These are phyloP conservation scores for Mastigias papua DNA, from an alignment of 30 jellyfish, hydroid and myxozoan genomes.

Conservation along the genomic window DNA sequence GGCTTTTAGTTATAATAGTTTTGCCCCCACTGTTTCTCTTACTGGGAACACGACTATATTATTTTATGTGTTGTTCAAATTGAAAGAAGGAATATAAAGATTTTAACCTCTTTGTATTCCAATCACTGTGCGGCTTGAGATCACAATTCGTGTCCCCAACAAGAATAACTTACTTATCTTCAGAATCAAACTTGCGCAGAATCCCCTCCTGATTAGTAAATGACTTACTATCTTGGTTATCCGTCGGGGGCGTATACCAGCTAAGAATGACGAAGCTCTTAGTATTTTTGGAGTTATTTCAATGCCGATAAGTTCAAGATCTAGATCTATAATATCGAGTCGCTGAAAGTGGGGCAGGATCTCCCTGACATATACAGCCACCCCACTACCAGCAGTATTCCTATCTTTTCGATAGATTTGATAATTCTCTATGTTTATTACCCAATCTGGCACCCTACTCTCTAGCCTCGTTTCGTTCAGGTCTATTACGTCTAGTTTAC, in stretches of 20 bases:
- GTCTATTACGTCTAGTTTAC: too few relatives aligned
- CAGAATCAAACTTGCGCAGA: constrained; percentile 35
- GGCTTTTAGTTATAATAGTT: not conserved
- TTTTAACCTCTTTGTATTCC: constrained; percentile 41
- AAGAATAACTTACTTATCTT: constrained; percentile 32
- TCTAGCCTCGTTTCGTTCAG: too few relatives aligned
- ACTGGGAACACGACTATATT: constrained; percentile 32
- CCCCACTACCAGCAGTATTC: too few relatives aligned
- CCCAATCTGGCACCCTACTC: too few relatives aligned
- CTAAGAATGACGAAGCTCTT: constrained; percentile 10
- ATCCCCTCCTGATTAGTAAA: constrained; percentile 21
- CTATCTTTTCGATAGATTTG: too few relatives aligned
- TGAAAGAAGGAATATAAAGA: constrained; percentile 21
- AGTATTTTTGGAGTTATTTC: constrained; percentile 27
- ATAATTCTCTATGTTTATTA: too few relatives aligned
- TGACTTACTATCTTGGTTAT: constrained; percentile 10
- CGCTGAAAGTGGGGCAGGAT: too few relatives aligned
- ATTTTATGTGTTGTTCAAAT: constrained; percentile 13
- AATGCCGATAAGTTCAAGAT: constrained; percentile 21
- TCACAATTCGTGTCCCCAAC: constrained; percentile 34
- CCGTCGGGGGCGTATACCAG: constrained; percentile 49
- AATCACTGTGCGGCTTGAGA: constrained; percentile 5
- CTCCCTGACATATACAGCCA: too few relatives aligned
- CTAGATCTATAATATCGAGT: constrained; percentile 5
- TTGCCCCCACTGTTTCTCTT: constrained; percentile 21